A percentile compares a stretch with the other conserved stretches of the same genome.
These are phyloP conservation scores for Pelecanoides urinatrix DNA, from an alignment of 2,113 vertebrate species.

Conservation along the genomic window DNA sequence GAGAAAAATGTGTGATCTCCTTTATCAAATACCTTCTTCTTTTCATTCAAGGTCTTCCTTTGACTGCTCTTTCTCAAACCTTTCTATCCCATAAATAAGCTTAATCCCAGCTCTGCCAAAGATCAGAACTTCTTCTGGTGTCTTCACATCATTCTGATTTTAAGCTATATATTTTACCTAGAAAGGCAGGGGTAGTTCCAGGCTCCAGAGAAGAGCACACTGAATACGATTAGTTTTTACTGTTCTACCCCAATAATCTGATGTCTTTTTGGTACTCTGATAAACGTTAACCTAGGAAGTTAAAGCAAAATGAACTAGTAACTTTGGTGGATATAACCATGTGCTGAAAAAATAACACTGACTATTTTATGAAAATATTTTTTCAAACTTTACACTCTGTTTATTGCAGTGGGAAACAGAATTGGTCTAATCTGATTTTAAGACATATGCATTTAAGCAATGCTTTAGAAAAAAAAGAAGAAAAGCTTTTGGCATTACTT, in stretches of 20 bases:
- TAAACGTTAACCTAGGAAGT: background rate
- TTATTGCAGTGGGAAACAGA: background rate
- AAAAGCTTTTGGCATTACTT: background rate
- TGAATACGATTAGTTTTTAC: background rate
- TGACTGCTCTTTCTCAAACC: background rate
- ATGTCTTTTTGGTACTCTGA: background rate
- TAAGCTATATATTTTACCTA: background rate
- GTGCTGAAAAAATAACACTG: background rate
- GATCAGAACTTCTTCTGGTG: background rate
- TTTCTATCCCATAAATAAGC: background rate
- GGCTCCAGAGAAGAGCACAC: background rate
- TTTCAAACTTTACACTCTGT: background rate
- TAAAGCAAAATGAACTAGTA: background rate
- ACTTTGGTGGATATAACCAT: background rate
- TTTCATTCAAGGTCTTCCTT: background rate
- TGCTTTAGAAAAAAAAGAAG: background rate
- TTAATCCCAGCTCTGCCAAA: background rate
- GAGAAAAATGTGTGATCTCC: background rate
- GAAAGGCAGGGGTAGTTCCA: background rate
- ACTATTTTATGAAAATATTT: background rate
- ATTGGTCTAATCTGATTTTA: background rate
- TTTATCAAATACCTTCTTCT: background rate
- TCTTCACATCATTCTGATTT: background rate
- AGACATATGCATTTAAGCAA: background rate
- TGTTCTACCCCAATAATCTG: background rate